phyloP scores from a whole-genome alignment of 2,113 vertebrate species.

The Calyptommatus sinebrachiatus region DNA sequence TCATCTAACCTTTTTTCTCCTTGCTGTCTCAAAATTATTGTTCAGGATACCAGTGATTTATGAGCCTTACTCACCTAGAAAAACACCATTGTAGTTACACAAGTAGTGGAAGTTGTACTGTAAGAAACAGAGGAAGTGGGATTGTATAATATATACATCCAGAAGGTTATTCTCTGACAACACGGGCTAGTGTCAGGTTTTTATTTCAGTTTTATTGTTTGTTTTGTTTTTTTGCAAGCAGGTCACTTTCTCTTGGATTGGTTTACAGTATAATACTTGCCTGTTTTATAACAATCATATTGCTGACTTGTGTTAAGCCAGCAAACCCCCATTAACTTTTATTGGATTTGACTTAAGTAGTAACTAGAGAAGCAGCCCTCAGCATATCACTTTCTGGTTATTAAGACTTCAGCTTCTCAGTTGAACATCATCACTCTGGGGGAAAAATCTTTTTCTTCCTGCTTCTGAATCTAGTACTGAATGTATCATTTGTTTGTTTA shows the following conservation, averaged over 20 bases:
- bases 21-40: background rate
- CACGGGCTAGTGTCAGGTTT: background rate
- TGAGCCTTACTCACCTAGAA: background rate
- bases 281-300: background rate
- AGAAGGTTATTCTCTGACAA: background rate
- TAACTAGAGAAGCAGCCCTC: background rate
- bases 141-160: too few species aligned
- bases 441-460: background rate
- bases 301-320: background rate
- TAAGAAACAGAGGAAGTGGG: too few species aligned
- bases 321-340: background rate
- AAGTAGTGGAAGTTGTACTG: too few species aligned
- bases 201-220: background rate
- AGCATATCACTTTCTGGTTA: background rate
- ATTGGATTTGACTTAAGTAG: background rate
- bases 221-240: background rate
- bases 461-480: background rate
- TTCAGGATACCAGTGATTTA: background rate
- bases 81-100: background rate
- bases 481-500: background rate
- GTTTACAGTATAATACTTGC: background rate
- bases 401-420: background rate
- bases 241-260: background rate
- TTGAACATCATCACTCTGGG: background rate
- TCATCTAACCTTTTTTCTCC: background rate